Percentiles rank a stretch among this genome's conserved stretches.
Evolutionary conservation across 1,140 invertebrate genomes (phyloP).

Genomic region (Calephelis virginiensis): DNA sequence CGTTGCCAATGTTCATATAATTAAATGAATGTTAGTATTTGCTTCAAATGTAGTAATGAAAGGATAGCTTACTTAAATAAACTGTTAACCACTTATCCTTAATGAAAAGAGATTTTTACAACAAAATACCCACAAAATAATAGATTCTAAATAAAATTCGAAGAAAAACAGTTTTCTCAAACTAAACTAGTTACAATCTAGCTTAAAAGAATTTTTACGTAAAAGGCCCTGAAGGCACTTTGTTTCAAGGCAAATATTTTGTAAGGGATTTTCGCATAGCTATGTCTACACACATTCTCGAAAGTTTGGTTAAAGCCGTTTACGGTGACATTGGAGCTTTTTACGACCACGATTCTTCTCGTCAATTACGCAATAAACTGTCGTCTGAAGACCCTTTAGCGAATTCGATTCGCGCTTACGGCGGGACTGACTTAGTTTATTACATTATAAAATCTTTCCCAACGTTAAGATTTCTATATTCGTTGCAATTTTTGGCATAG

Average conservation of each 20-base stretch:
- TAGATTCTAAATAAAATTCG: conserved; percentile 1
- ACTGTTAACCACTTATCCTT: too few species aligned
- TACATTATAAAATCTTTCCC: conserved; percentile 29
- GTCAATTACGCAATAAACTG: conserved; percentile 46
- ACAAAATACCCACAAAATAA: too few species aligned
- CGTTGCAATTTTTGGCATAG: not conserved
- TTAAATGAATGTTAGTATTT: too few species aligned
- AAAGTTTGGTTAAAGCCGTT: conserved; percentile 6
- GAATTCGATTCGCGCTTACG: conserved; percentile 37
- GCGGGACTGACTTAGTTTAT: conserved; percentile 36
- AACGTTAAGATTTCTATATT: conserved; percentile 6
- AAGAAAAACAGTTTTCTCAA: not conserved
- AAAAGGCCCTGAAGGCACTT: not conserved
- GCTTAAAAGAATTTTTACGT: conserved; percentile 10
- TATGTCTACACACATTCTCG: conserved; percentile 9
- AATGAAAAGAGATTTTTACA: too few species aligned
- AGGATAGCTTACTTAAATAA: too few species aligned
- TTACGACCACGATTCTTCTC: conserved; percentile 34
- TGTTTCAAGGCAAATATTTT: conserved; percentile 2
- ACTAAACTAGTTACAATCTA: not conserved
- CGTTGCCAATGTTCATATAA: too few species aligned
- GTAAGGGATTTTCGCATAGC: conserved; percentile 12
- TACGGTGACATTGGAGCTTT: conserved; percentile 19
- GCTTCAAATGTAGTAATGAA: too few species aligned
- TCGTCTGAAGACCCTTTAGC: conserved; percentile 27